Evolutionary conservation across 1,140 invertebrate species (phyloP).

Genomic region (Artemia franciscana): DNA sequence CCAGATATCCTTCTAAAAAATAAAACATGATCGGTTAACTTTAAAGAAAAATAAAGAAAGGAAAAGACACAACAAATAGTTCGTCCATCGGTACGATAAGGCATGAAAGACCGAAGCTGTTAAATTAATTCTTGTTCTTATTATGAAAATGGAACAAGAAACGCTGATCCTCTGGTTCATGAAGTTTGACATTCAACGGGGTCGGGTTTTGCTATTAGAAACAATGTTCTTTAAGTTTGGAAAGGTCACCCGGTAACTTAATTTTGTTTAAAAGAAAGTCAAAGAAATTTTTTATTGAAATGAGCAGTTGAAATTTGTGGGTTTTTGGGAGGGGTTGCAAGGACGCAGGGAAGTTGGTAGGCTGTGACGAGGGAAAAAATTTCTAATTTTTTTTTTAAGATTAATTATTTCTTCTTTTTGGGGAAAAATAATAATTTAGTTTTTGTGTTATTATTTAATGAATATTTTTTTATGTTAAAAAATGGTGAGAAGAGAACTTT

Average conservation of each 20-base stretch:
- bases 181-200: neutral
- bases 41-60: too few species aligned
- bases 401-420: neutral
- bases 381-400: neutral
- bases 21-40: too few species aligned
- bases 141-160: too few species aligned
- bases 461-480: neutral
- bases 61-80: too few species aligned
- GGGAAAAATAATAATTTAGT: neutral
- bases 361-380: neutral
- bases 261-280: neutral
- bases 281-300: too few species aligned
- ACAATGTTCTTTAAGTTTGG: neutral
- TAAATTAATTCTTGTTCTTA: too few species aligned
- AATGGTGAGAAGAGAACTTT: too few species aligned
- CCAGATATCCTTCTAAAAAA: neutral
- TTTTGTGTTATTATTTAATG: neutral
- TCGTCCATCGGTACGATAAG: too few species aligned
- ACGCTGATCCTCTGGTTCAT: too few species aligned
- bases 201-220: neutral
- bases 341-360: neutral
- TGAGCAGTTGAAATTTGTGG: neutral
- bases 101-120: too few species aligned
- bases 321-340: neutral
- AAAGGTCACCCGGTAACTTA: neutral